Base-by-base conservation (phyloP, 2,888 invertebrate species). In the Archips xylosteana region DNA sequence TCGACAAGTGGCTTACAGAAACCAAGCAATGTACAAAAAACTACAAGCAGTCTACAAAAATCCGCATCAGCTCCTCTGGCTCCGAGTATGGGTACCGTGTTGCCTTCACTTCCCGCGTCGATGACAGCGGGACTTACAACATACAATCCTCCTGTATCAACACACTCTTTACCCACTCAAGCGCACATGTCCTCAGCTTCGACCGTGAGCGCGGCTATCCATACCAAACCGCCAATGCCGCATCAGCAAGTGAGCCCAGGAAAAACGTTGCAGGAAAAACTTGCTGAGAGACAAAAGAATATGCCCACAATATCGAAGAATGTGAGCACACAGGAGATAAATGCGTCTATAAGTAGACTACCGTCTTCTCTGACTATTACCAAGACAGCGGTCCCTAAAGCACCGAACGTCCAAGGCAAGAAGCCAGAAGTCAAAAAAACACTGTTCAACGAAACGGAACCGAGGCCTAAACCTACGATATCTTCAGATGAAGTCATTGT, bases 181-280 rank as follows among this genome's bases (percentile, higher is more conserved):
- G 91, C 93, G 12, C 93, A 93, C 70, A 86, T 89, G 85, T 83
- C 91, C 0, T 80, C 81, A 2, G 77, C 91, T 3, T 87, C 90
- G 0, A 85, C 87, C 1, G 82, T 85, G 1, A 90, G 79, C 68
- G 78, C 89, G 0, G 82, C 85, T 1, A 82, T 89, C 5, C 93
- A 91, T 71, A 80, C 89, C 0, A 93, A 93, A 76, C 92, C 90
- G 0, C 90, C 87, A 1, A 76, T 86, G 82, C 90, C 92, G 0
- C 93, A 92, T 75, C 90, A 91, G 77, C 94, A 94, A 82, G 88
- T 90, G 1, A 95, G 95, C 79, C 95, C 96, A 0, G 95, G 95
- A 0, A 96, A 96, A 88, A 96, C 96, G 0, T 84, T 96, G 72
- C 96, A 96, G 81, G 96, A 96, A 83, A 96, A 96, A 85, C 85